Evolutionary conservation across 2,888 invertebrate species (phyloP).

Genomic region (Crocallis elinguaria): DNA sequence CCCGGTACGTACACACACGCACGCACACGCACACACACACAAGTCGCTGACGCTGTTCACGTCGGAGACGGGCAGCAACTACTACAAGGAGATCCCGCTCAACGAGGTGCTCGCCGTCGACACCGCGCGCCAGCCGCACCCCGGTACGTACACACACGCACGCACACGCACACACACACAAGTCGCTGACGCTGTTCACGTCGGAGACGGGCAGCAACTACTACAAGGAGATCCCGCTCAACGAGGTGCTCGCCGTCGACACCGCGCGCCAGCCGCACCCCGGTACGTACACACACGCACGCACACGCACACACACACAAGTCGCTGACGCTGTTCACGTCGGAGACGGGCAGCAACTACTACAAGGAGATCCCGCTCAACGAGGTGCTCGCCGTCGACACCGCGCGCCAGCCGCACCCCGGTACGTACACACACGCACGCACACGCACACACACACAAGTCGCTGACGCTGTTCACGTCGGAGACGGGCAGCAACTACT

Average conservation of each 20-base stretch:
- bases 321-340: constrained; percentile 96
- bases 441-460: too few species aligned
- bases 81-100: constrained; percentile 98
- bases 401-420: constrained; percentile 88
- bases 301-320: too few species aligned
- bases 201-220: constrained; percentile 82
- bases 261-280: constrained; percentile 88
- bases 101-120: constrained; percentile 95
- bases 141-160: constrained; percentile 74
- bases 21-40: background rate
- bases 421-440: too few species aligned
- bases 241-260: constrained; percentile 95
- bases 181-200: constrained; percentile 95
- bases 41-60: constrained; percentile 96
- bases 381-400: constrained; percentile 95
- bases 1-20: constrained; percentile 77
- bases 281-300: too few species aligned
- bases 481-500: too few species aligned
- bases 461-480: constrained; percentile 96
- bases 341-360: too few species aligned
- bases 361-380: constrained; percentile 98
- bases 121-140: constrained; percentile 88
- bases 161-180: constrained; percentile 60
- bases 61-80: constrained; percentile 74
- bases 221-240: constrained; percentile 97